These are phyloP conservation scores for Neopelma chrysocephalum DNA, from an alignment of 2,797 vertebrate species.

Conservation along the genomic window DNA sequence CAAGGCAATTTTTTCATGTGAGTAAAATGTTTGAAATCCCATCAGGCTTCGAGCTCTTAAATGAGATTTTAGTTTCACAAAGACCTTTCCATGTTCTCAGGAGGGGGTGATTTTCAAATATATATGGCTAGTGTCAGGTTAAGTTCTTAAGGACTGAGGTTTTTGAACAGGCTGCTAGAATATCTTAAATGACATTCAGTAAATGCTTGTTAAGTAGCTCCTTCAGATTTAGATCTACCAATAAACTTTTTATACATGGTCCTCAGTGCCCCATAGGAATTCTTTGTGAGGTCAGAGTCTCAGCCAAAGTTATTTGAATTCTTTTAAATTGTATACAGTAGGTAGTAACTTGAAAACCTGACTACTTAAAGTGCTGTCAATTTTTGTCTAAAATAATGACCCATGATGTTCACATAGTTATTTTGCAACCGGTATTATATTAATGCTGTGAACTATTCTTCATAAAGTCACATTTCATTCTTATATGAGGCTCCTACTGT, in stretches of 20 bases:
- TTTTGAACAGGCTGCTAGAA: not conserved
- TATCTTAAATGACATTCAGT: not conserved
- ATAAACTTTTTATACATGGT: not conserved
- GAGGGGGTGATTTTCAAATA: not conserved
- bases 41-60: not conserved
- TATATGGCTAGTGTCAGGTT: not conserved
- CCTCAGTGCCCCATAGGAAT: not conserved
- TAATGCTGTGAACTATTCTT: conserved; percentile 8
- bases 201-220: not conserved
- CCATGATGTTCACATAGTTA: not conserved
- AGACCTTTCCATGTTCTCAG: not conserved
- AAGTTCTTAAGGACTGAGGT: not conserved
- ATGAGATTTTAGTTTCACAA: not conserved
- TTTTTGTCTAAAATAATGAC: conserved; percentile 1
- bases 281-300: not conserved
- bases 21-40: not conserved
- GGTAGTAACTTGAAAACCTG: not conserved
- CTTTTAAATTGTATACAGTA: not conserved
- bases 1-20: not conserved
- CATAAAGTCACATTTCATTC: conserved; percentile 12
- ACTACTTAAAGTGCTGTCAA: not conserved
- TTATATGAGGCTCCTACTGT: not conserved
- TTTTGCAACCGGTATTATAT: not conserved
- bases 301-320: not conserved
- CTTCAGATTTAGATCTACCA: not conserved